Conservation (phyloP, 92 coral and sea anemone species). For the Siderastrea radians region DNA sequence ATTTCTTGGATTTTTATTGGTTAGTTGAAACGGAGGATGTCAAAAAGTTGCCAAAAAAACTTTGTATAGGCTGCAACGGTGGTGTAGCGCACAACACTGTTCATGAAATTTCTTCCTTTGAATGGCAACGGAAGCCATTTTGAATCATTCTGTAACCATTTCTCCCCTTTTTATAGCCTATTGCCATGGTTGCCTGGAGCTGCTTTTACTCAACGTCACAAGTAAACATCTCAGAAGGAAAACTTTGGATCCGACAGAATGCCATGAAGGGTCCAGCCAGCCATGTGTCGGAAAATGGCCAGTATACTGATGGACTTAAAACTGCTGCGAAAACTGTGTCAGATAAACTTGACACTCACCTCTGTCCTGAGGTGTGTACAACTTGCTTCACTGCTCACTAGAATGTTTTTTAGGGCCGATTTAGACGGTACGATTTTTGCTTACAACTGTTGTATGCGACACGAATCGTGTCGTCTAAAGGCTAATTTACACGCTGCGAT, state of each 20-base stretch:
- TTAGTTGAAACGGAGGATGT: no score
- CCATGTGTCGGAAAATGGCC: conserved; percentile 84
- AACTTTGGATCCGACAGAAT: conserved; percentile 84
- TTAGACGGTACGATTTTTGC: no score
- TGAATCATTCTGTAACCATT: background rate
- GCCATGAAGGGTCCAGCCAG: conserved; percentile 94
- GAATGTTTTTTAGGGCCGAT: no score
- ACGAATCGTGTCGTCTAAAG: no score
- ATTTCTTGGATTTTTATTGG: background rate
- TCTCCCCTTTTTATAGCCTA: conserved; percentile 65
- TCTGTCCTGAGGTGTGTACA: conserved; percentile 83
- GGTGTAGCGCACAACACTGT: no score
- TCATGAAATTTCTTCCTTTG: no score
- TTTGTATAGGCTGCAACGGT: no score
- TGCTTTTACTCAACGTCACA: conserved; percentile 82
- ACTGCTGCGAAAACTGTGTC: conserved; percentile 81
- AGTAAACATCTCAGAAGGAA: conserved; percentile 76
- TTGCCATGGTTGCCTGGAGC: conserved; percentile 98
- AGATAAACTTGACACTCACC: conserved; percentile 80
- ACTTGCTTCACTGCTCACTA: background rate
- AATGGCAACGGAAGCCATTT: no score
- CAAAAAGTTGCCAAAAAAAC: no score
- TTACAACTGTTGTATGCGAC: no score
- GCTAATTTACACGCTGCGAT: no score
- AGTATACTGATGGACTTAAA: conserved; percentile 72